phyloP scores from a whole-genome alignment of 1,140 invertebrate genomes.

The Bombus turneri region DNA sequence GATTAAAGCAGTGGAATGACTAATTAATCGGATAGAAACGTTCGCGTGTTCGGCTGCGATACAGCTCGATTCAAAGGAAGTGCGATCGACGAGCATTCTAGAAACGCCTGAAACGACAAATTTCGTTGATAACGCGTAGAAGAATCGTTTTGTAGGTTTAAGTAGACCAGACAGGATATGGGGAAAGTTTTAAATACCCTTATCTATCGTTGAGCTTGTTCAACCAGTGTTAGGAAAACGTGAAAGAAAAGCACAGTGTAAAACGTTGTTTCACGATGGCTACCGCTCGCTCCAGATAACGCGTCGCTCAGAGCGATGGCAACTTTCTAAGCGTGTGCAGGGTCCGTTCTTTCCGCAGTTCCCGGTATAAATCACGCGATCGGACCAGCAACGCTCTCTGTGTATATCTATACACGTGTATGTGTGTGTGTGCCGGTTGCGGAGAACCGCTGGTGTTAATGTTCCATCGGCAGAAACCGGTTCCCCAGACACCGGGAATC shows the following conservation, averaged over 20 bases:
- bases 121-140: background rate
- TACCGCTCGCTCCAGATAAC: slow-evolving; percentile 58
- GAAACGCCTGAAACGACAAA: background rate
- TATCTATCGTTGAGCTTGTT: background rate
- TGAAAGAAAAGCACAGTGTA: slow-evolving; percentile 5
- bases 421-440: background rate
- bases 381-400: background rate
- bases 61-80: background rate
- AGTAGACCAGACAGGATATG: background rate
- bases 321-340: slow-evolving; percentile 60
- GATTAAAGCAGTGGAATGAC: slow-evolving; percentile 23
- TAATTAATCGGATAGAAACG: slow-evolving; percentile 27
- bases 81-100: no score
- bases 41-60: slow-evolving; percentile 6
- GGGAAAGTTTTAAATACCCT: background rate
- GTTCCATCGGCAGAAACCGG: slow-evolving; percentile 60
- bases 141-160: background rate
- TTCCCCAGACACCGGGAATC: slow-evolving; percentile 54
- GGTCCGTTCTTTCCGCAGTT: slow-evolving; percentile 32
- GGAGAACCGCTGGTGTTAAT: slow-evolving; percentile 66
- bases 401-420: background rate
- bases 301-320: slow-evolving; percentile 24
- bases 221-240: no score
- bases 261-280: slow-evolving; percentile 30
- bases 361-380: slow-evolving; percentile 52